Percentiles rank a stretch among this genome's conserved stretches.
phyloP scores from a whole-genome alignment of 2,888 invertebrate species.

The Lasioglossum vierecki region DNA sequence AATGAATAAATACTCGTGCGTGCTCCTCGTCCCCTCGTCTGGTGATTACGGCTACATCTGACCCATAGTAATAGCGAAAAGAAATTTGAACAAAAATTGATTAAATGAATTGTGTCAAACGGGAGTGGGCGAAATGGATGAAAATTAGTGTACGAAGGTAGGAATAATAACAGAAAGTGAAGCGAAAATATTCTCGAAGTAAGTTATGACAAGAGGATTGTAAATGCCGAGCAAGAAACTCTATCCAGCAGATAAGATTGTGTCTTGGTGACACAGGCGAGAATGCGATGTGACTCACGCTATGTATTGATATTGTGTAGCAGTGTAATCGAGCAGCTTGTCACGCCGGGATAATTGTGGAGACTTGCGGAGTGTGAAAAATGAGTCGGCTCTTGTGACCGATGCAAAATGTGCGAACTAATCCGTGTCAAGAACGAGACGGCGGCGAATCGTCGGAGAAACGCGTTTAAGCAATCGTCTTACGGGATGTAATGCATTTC shows the following conservation, averaged over 20 bases:
- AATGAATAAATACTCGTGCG: background rate
- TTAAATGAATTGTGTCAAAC: background rate
- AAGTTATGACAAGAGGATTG: background rate
- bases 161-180: background rate
- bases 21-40: no score
- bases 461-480: slow-evolving; percentile 67
- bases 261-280: background rate
- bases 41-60: no score
- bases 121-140: background rate
- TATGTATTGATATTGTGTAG: slow-evolving; percentile 43
- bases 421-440: slow-evolving; percentile 64
- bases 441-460: slow-evolving; percentile 53
- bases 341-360: slow-evolving; percentile 34
- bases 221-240: background rate
- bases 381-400: slow-evolving; percentile 22
- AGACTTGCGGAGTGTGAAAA: slow-evolving; percentile 28
- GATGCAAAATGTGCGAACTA: slow-evolving; percentile 56
- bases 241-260: background rate
- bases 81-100: background rate
- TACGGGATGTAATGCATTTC: slow-evolving; percentile 74
- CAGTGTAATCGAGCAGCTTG: slow-evolving; percentile 32
- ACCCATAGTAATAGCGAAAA: background rate
- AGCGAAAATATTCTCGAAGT: background rate
- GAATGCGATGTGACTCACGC: slow-evolving; percentile 17
- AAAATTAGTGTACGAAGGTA: background rate